Percentiles rank a stretch among this genome's conserved stretches.
Conservation (phyloP, 2,888 invertebrate species). For the Caenorhabditis angaria region DNA sequence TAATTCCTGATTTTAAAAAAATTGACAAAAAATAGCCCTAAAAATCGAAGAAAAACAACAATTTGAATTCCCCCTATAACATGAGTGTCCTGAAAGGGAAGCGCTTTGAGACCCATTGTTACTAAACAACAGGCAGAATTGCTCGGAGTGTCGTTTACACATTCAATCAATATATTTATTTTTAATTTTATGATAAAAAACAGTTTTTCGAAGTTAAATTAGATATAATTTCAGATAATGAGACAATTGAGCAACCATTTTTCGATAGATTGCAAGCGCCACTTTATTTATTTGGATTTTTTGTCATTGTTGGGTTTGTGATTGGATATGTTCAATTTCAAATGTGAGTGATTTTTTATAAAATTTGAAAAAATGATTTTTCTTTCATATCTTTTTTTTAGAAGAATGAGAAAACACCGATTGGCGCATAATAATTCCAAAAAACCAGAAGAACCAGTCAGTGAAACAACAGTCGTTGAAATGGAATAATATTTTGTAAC, state of each 20-base stretch:
- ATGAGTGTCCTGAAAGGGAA: neutral
- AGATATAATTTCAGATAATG: neutral
- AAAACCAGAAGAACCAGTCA: neutral
- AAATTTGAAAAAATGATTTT: too few species aligned
- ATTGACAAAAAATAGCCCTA: too few species aligned
- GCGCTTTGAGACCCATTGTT: neutral
- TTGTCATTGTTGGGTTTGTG: conserved; percentile 11
- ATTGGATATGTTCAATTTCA: conserved; percentile 1
- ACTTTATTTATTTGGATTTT: conserved; percentile 11
- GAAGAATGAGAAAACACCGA: too few species aligned
- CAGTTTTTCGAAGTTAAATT: too few species aligned
- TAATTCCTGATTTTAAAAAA: too few species aligned
- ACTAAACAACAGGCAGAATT: neutral
- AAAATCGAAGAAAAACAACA: neutral
- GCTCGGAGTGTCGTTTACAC: neutral
- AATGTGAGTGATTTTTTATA: neutral
- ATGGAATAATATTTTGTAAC: too few species aligned
- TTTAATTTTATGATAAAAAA: neutral
- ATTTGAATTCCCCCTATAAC: neutral
- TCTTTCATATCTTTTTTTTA: too few species aligned
- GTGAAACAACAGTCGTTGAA: neutral
- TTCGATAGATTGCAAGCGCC: conserved; percentile 18
- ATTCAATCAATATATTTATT: neutral
- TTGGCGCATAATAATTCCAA: too few species aligned
- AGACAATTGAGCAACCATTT: neutral